These are phyloP conservation scores for Pollenia griseotomentosa DNA, from an alignment of 2,888 invertebrate genomes.

Conservation along the genomic window DNA sequence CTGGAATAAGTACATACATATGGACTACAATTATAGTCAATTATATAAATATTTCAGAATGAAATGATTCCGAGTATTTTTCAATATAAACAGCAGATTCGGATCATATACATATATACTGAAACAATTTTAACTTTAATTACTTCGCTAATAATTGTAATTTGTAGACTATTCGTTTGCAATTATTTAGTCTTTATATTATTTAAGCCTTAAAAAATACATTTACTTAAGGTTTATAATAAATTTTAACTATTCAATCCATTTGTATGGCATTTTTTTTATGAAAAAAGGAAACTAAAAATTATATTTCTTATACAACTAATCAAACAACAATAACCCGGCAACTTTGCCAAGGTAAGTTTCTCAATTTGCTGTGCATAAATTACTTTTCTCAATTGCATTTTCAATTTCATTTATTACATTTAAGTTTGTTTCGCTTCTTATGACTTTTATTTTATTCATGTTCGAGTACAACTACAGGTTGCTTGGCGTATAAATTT, in stretches of 20 bases:
- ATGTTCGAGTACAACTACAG: conserved; percentile 22
- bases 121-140: too few species aligned
- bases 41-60: too few species aligned
- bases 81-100: too few species aligned
- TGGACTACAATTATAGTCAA: too few species aligned
- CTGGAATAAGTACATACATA: too few species aligned
- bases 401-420: conserved; percentile 62
- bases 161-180: too few species aligned
- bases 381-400: conserved; percentile 73
- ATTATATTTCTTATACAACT: conserved; percentile 46
- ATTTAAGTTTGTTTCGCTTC: conserved; percentile 31
- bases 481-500: conserved; percentile 65
- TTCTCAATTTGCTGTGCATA: conserved; percentile 69
- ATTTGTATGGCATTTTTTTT: neutral
- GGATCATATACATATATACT: too few species aligned
- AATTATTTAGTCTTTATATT: too few species aligned
- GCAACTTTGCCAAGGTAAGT: conserved; percentile 59
- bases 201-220: neutral
- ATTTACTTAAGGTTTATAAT: neutral
- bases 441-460: conserved; percentile 47
- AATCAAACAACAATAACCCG: conserved; percentile 54
- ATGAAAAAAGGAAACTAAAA: neutral
- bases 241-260: neutral
- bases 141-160: too few species aligned
- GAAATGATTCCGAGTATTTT: too few species aligned